These are phyloP conservation scores for Heliconius ethilla DNA, from an alignment of 2,888 invertebrate genomes.

Conservation along the genomic window DNA sequence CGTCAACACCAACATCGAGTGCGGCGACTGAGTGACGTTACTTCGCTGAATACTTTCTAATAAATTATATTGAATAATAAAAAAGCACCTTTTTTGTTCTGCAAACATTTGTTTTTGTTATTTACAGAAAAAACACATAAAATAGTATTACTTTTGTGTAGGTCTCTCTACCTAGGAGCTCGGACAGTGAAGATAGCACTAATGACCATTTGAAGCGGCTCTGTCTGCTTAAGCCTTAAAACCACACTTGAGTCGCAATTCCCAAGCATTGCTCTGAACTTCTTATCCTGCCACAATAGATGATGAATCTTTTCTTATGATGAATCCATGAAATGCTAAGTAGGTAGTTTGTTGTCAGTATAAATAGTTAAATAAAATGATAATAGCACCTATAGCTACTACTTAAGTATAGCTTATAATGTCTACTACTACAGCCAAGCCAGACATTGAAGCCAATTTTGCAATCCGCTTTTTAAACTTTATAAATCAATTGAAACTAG, in stretches of 20 bases:
- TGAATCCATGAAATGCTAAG: neutral
- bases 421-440: too few relatives aligned
- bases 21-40: neutral
- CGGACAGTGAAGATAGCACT: neutral
- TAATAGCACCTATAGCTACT: neutral
- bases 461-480: neutral
- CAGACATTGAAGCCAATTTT: too few relatives aligned
- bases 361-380: neutral
- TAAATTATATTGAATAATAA: neutral
- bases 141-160: too few relatives aligned
- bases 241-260: neutral
- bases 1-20: slow-evolving; percentile 19
- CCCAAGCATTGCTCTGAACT: neutral
- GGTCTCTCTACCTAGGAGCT: too few relatives aligned
- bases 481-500: neutral
- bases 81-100: neutral
- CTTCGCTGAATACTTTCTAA: neutral
- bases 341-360: neutral
- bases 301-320: neutral
- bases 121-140: neutral
- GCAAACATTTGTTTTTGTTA: neutral
- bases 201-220: neutral
- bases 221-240: neutral
- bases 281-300: neutral
- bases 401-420: too few relatives aligned